Percentiles rank a stretch among this genome's conserved stretches.
Conservation (phyloP, 2,113 vertebrate species). For the human region DNA sequence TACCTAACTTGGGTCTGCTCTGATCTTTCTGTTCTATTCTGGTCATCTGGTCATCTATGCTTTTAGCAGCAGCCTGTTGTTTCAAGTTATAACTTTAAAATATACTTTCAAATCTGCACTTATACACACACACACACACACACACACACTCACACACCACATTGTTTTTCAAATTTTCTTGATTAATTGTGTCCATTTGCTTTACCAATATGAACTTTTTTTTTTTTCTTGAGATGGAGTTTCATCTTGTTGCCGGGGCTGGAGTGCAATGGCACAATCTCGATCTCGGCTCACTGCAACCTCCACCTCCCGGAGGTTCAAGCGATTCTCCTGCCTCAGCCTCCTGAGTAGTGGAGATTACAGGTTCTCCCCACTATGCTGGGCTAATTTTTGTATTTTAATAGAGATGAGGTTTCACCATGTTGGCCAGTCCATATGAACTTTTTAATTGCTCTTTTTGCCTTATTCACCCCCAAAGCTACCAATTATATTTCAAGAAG, state of each 20-base stretch:
- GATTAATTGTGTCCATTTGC: not conserved
- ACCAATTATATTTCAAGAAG: not conserved
- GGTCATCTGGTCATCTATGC: not conserved
- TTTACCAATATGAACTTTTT: not conserved
- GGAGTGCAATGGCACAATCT: not conserved
- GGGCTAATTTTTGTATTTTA: not conserved
- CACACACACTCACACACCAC: not conserved
- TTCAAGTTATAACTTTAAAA: conserved; percentile 11
- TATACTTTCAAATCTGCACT: not conserved
- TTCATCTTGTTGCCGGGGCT: not conserved
- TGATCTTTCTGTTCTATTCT: not conserved
- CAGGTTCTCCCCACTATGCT: not conserved
- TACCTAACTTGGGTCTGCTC: not conserved
- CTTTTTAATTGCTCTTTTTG: not conserved
- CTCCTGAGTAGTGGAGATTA: not conserved
- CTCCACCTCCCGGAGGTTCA: not conserved
- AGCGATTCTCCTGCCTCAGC: not conserved
- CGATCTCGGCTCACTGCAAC: too few species aligned
- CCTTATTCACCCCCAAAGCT: not conserved
- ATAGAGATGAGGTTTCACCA: not conserved
- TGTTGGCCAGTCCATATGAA: not conserved
- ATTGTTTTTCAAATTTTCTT: not conserved
- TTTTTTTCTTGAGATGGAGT: not conserved
- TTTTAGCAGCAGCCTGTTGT: not conserved
- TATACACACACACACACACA: not conserved